Evolutionary conservation across 1,140 invertebrate species (phyloP), one percentile per base, ranked within the genome.

Genomic region (Anastrepha obliqua): DNA sequence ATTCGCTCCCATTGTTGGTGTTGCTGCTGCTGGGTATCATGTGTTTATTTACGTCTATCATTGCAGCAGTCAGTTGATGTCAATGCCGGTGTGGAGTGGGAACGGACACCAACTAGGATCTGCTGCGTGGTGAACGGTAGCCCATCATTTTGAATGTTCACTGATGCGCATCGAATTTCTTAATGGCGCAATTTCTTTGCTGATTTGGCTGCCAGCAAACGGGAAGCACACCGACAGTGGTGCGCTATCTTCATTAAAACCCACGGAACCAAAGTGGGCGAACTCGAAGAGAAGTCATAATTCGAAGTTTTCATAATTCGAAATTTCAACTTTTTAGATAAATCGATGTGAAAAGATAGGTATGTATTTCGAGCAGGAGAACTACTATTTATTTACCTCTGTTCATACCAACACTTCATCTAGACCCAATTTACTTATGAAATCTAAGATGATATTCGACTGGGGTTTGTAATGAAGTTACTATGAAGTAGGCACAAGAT

Each of bases 101-200:
- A 2, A 29, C 29, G 6, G 74, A 13, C 51, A 58, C 9, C 81
- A 13, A 58, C 7, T 51, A 62, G 39, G 15, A 55, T 55, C 51
- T 42, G 78, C 51, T 85, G 29, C 13, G 85, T 86, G 85, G 55
- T 29, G n/a, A 42, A 42, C 81, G 9, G 67, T 15, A 51, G 55
- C 59, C 20, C 85, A 86, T 90, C 91, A 91, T 91, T 91, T 92
- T 90, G 89, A 92, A 92, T 92, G 91, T 89, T 92, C 90, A 91
- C 88, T 92, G 91, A 92, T 92, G 91, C 91, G 91, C 89, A 92
- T 90, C 91, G 91, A 92, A 92, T 92, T 92, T 92, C 91, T 92
- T 92, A 92, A 92, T 92, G 91, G 91, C 91, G 91, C 91, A 92
- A 91, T 92, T 92, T 92, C 90, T 91, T 70, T 64, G 86, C 65